Conservation (phyloP, 2,888 invertebrate genomes). For the Odontomyia ornata region DNA sequence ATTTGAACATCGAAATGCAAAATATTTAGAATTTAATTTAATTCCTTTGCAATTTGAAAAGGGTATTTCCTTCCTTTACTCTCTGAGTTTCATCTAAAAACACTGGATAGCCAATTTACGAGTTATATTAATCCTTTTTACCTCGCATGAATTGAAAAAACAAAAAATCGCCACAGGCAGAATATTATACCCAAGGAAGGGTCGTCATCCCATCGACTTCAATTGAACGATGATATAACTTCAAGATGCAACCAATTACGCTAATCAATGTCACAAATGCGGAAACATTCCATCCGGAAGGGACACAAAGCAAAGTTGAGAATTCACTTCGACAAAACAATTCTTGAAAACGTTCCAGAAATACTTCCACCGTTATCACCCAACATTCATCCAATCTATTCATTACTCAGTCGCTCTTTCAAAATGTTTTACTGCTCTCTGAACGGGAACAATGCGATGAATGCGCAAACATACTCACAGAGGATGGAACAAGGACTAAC, state of each 20-base stretch:
- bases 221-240: slow-evolving; percentile 17
- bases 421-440: background rate
- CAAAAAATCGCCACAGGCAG: no score
- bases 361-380: background rate
- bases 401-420: background rate
- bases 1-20: no score
- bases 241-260: slow-evolving; percentile 43
- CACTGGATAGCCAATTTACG: no score
- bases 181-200: no score
- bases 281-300: slow-evolving; percentile 45
- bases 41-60: no score
- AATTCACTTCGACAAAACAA: slow-evolving; percentile 45
- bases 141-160: no score
- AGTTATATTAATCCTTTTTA: no score
- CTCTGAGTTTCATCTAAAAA: no score
- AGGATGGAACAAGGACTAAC: slow-evolving; percentile 23
- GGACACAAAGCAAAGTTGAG: slow-evolving; percentile 47
- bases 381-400: slow-evolving; percentile 4
- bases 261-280: slow-evolving; percentile 47
- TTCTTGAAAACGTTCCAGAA: slow-evolving; percentile 42
- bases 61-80: no score
- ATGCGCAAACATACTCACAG: background rate
- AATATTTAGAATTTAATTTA: no score
- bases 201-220: no score
- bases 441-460: slow-evolving; percentile 20